Evolutionary conservation across 2,113 vertebrate genomes (phyloP), one percentile per base, ranked within the genome.

Genomic region (Siniperca chuatsi): DNA sequence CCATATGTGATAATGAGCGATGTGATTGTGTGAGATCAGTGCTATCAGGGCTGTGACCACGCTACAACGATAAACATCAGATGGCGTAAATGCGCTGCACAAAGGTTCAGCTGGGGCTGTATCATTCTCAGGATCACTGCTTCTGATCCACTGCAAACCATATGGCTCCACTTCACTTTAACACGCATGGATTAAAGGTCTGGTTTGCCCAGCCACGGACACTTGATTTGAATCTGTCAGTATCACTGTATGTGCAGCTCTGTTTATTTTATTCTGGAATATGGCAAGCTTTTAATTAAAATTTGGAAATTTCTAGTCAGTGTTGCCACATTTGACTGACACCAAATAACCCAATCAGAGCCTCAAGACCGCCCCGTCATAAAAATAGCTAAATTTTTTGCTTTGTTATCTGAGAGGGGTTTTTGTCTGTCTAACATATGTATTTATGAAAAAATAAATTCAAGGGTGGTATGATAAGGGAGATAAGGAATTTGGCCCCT

Each of bases 121-220:
- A 86, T 91, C 88, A 84, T 89, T 85, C 88, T 81, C 90, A 69
- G 87, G 90, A 94, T 94, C 89, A 90, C 81, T 87, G 87, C 80
- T 74, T 89, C 84, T 90, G 86, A 94, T 93, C 88, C 88, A 88
- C 79, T 79, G 86, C 75, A 78, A 92, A 89, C 90, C 92, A 95
- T 90, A 94, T 93, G 94, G 90, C 85, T 81, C 71, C 35, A 69
- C 79, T 81, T 83, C 83, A 89, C 85, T 86, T 92, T 64, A 85
- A 87, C 88, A 79, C 44, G 21, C 84, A 81, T 81, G 83, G 90
- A 91, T 86, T 90, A 90, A 81, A 82, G 82, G 76, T 78, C 52
- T 72, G 60, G 15, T 75, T 82, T 71, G 50, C 48, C 8, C 4
- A 6, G 35, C 40, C 69, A 12, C n/a, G 0, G 50, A 76, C 46